Evolutionary conservation across 2,797 vertebrate genomes (phyloP).

Genomic region (Acipenser transmontanus): DNA sequence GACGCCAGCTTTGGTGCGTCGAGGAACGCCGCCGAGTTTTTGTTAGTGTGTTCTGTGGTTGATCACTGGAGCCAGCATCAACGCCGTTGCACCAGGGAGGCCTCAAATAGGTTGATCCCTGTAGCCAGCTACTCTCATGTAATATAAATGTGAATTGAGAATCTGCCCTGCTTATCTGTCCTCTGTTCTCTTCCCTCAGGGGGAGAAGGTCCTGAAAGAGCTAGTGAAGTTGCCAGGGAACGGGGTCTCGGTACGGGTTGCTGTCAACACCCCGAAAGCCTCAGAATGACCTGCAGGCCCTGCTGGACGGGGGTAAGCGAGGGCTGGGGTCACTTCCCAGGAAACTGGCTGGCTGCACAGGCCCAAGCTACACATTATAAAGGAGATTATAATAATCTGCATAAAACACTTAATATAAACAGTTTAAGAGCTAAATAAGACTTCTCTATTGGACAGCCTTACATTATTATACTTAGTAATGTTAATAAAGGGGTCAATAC

Average conservation of each 20-base stretch:
- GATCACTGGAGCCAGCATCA: neutral
- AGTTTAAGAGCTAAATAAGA: no score
- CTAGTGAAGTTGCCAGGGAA: conserved; percentile 51
- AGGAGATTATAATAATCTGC: no score
- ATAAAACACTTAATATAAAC: no score
- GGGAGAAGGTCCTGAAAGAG: conserved; percentile 63
- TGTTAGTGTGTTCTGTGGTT: neutral
- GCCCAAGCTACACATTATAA: no score
- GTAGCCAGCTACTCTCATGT: neutral
- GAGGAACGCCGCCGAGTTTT: neutral
- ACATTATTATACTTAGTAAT: no score
- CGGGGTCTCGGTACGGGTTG: conserved; percentile 62
- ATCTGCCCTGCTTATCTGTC: neutral
- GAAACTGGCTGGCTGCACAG: no score
- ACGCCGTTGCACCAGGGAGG: neutral
- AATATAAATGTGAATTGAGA: neutral
- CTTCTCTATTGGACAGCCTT: no score
- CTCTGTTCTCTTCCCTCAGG: conserved; percentile 44
- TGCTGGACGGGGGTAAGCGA: conserved; percentile 48
- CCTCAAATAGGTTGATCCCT: no score
- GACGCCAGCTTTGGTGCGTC: no score
- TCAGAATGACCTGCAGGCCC: conserved; percentile 42
- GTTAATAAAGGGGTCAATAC: no score
- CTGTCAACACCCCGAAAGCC: conserved; percentile 56
- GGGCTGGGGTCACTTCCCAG: no score